A percentile compares a stretch with the other conserved stretches of the same genome.
Conservation (phyloP, 2,797 vertebrate species). For the Monodelphis domestica region DNA sequence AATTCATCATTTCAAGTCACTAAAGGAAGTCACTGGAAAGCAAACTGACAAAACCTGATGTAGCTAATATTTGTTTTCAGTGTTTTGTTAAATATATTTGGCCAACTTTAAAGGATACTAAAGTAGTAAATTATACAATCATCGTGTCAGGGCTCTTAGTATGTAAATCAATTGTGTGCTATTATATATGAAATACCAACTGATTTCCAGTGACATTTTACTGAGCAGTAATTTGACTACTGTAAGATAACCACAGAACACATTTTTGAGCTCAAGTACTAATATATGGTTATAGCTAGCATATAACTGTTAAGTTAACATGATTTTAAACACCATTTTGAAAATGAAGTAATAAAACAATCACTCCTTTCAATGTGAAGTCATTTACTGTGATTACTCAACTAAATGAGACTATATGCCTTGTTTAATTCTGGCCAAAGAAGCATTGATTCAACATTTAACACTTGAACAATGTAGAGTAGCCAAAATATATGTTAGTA, state of each 20-base stretch:
- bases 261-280: slow-evolving; percentile 59
- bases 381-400: slow-evolving; percentile 49
- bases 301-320: slow-evolving; percentile 38
- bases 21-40: slow-evolving; percentile 30
- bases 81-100: slow-evolving; percentile 43
- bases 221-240: slow-evolving; percentile 43
- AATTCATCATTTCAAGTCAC: slow-evolving; percentile 40
- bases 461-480: not conserved
- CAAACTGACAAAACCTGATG: slow-evolving; percentile 26
- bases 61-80: slow-evolving; percentile 8
- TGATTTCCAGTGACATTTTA: slow-evolving; percentile 59
- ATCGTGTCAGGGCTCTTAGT: slow-evolving; percentile 22
- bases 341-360: slow-evolving; percentile 55
- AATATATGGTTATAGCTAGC: slow-evolving; percentile 48
- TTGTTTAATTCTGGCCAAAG: slow-evolving; percentile 12
- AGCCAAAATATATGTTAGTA: not conserved
- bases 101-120: slow-evolving; percentile 45
- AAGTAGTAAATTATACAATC: slow-evolving; percentile 34
- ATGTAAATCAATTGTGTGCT: slow-evolving; percentile 37
- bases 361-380: slow-evolving; percentile 63
- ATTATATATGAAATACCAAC: slow-evolving; percentile 48
- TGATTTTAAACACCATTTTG: slow-evolving; percentile 61
- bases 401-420: slow-evolving; percentile 45
- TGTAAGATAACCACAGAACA: slow-evolving; percentile 50
- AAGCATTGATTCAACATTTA: not conserved